Percentiles rank a stretch among this genome's conserved stretches.
These are phyloP conservation scores for Eupithecia inturbata DNA, from an alignment of 2,888 invertebrate species.

Conservation along the genomic window DNA sequence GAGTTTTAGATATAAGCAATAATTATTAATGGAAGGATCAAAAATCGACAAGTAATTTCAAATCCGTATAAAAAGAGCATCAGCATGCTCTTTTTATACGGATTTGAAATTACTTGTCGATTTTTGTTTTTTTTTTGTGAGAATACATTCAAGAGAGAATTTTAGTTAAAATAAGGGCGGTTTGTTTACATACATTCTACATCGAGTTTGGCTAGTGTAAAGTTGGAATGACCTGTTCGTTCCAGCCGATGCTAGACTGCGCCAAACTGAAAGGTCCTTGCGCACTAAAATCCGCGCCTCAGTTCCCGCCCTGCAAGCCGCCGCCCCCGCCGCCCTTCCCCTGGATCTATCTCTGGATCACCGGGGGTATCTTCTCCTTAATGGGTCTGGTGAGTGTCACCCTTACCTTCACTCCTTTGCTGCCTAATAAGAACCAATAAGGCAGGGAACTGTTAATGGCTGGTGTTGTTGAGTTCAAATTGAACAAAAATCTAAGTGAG, in stretches of 20 bases:
- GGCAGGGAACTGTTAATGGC: neutral
- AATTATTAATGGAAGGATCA: no score
- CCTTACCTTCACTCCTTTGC: neutral
- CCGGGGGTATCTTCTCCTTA: constrained; percentile 59
- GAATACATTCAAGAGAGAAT: no score
- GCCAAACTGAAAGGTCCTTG: constrained; percentile 63
- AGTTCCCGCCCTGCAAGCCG: constrained; percentile 65
- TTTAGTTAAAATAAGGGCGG: no score
- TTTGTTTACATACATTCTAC: no score
- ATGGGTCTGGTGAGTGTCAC: constrained; percentile 66
- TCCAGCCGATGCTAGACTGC: constrained; percentile 73
- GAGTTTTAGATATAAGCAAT: no score
- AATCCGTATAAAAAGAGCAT: no score
- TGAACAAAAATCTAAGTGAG: no score
- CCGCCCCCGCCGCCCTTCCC: constrained; percentile 68
- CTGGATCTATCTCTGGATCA: constrained; percentile 64
- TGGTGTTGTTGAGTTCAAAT: neutral
- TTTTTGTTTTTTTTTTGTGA: no score
- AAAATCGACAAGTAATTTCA: no score
- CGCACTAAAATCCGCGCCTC: constrained; percentile 54
- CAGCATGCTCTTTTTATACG: no score
- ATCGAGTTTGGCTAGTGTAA: no score
- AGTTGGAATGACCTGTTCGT: constrained; percentile 25
- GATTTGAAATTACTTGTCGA: no score
- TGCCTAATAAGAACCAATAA: neutral